Evolutionary conservation across 2,797 vertebrate species (phyloP), one percentile per base, ranked within the genome.

Genomic region (Eleutherodactylus coqui): DNA sequence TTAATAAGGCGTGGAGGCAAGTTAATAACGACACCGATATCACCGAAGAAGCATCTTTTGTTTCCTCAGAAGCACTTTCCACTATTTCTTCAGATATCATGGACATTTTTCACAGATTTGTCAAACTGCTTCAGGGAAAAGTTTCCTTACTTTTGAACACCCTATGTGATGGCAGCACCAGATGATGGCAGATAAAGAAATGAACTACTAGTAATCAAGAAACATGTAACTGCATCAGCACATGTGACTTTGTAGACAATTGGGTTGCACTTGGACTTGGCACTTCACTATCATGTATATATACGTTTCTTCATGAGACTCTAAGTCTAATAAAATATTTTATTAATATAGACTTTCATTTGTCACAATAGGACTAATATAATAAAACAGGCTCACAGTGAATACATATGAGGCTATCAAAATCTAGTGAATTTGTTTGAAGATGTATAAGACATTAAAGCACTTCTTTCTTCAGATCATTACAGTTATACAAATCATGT

Each of bases 81-180:
- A 84, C 27, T 62, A 55, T 32, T 67, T 80, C 86, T 72, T 75
- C 76, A 62, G 55, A 87, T 34, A 75, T 67, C 55, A 84, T 24
- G 41, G 86, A 87, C 7, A 81, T 87, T 72, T 75, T 87, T 38
- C 53, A 27, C 10, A 62, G 69, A 58, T 87, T 84, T 34, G 47
- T 41, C 32, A 87, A 84, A 69, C 58, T 87, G 21, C 86, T 87
- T 58, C 76, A 80, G 27, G 86, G 86, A 7, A 87, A 87, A 84
- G 76, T 87, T 5, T 75, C 82, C 53, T 72, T 87, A 14, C 34
- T 87, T 80, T 34, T 84, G 58, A 55, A 87, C 29, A 49, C 29
- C 29, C 55, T 87, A 38, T 84, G 82, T 34, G 43, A 84, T 24
- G 43, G 19, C 41, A 62, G 55, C 29, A 79, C 64, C n/a, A 75